Conservation (phyloP, 2,888 invertebrate genomes). For the Helleia helle region DNA sequence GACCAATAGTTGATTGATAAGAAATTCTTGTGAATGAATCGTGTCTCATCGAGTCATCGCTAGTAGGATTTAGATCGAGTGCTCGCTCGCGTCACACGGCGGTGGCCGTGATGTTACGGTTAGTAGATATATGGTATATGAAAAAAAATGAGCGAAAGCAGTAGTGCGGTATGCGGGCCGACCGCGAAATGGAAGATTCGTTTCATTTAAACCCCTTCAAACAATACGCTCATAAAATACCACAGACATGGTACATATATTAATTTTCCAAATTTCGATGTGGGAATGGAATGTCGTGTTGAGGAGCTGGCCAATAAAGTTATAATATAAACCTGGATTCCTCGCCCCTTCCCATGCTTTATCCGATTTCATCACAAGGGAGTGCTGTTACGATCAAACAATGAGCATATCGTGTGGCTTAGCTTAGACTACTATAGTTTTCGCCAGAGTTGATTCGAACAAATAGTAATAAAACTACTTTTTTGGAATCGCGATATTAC, state of each 20-base stretch:
- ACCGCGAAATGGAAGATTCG: conserved; percentile 55
- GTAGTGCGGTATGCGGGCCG: conserved; percentile 58
- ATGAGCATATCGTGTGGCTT: no score
- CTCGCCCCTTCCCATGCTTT: conserved; percentile 65
- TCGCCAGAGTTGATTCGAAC: not conserved
- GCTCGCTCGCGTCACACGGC: conserved; percentile 31
- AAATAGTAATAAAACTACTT: no score
- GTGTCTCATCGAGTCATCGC: conserved; percentile 68
- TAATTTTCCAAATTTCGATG: no score
- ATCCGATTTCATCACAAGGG: conserved; percentile 64
- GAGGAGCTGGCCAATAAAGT: no score
- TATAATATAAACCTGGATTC: conserved; percentile 68
- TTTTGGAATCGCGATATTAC: no score
- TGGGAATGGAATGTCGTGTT: no score
- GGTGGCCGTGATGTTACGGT: conserved; percentile 24
- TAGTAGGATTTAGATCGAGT: conserved; percentile 48
- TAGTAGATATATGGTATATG: conserved; percentile 21
- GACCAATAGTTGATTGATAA: conserved; percentile 39
- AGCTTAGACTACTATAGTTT: no score
- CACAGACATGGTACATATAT: no score
- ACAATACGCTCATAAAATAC: conserved; percentile 65
- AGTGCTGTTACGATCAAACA: conserved; percentile 55
- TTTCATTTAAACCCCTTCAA: conserved; percentile 40
- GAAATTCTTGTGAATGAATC: conserved; percentile 65
- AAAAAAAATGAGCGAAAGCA: conserved; percentile 36